phyloP scores from a whole-genome alignment of 1,140 invertebrate genomes.

The Sinella curviseta region DNA sequence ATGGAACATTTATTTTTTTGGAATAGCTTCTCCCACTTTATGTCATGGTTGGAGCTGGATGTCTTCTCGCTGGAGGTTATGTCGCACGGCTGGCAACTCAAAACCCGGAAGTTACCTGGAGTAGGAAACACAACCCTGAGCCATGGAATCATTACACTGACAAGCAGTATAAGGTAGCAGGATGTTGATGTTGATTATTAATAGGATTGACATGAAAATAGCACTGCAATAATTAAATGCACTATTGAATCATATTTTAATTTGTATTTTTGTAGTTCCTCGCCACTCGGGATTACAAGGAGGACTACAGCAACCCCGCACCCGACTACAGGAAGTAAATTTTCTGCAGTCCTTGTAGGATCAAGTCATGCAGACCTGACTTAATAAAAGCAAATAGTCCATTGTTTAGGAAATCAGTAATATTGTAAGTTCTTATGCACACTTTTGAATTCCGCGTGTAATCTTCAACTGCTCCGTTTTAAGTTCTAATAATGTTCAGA shows the following conservation, averaged over 20 bases:
- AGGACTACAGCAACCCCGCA: slow-evolving; percentile 26
- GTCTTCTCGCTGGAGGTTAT: slow-evolving; percentile 63
- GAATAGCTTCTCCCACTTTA: slow-evolving; percentile 74
- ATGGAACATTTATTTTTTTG: too few species aligned
- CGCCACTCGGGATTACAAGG: slow-evolving; percentile 30
- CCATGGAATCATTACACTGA: slow-evolving; percentile 75
- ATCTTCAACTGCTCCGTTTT: too few species aligned
- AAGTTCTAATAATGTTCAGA: too few species aligned
- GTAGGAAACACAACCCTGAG: slow-evolving; percentile 67
- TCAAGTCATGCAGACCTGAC: too few species aligned
- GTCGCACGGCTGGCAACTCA: slow-evolving; percentile 66
- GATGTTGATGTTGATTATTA: not conserved
- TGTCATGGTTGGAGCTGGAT: slow-evolving; percentile 68
- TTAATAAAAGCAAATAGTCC: not conserved
- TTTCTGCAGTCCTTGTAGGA: not conserved
- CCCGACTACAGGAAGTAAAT: slow-evolving; percentile 29
- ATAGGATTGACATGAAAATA: too few species aligned
- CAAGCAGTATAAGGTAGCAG: slow-evolving; percentile 76
- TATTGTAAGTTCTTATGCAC: not conserved
- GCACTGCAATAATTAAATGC: too few species aligned
- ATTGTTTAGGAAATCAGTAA: not conserved
- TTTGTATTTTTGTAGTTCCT: slow-evolving; percentile 33
- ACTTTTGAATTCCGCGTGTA: not conserved
- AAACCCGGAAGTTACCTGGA: slow-evolving; percentile 80
- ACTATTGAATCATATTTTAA: not conserved